Percentiles rank a stretch among this genome's conserved stretches.
Evolutionary conservation across 2,797 vertebrate genomes (phyloP).

Genomic region (Ceryle rudis): DNA sequence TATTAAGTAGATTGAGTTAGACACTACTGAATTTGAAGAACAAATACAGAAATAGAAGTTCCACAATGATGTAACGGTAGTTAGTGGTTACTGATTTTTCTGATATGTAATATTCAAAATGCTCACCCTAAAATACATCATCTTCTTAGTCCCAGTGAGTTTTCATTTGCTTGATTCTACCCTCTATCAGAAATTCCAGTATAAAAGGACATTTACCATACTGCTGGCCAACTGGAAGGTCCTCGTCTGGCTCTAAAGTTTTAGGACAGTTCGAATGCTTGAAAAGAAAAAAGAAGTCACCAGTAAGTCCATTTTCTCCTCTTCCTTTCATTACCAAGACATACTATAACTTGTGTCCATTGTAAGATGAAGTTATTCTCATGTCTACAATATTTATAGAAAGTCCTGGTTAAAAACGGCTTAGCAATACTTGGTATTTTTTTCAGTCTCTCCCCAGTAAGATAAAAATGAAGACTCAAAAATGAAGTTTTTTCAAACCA

Average conservation of each 20-base stretch:
- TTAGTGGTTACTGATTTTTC: neutral
- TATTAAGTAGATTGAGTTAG: constrained; percentile 39
- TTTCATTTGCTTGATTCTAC: constrained; percentile 1
- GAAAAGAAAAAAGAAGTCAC: neutral
- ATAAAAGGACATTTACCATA: neutral
- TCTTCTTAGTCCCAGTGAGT: neutral
- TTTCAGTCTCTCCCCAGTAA: neutral
- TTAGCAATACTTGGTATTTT: neutral
- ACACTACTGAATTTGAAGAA: neutral
- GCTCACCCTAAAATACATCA: neutral
- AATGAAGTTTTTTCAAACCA: neutral
- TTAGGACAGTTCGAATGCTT: constrained; percentile 89
- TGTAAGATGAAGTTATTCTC: neutral
- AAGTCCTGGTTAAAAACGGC: neutral
- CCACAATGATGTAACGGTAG: neutral
- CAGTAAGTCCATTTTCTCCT: neutral
- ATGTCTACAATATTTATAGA: neutral
- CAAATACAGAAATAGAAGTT: neutral
- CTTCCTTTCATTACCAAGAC: neutral
- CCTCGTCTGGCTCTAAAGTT: constrained; percentile 6
- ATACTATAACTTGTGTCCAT: neutral
- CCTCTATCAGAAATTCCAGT: neutral
- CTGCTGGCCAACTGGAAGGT: neutral
- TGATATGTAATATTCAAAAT: neutral
- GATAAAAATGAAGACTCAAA: neutral